Base-by-base conservation (phyloP, 2,888 invertebrate genomes). In the Andrena dorsata region DNA sequence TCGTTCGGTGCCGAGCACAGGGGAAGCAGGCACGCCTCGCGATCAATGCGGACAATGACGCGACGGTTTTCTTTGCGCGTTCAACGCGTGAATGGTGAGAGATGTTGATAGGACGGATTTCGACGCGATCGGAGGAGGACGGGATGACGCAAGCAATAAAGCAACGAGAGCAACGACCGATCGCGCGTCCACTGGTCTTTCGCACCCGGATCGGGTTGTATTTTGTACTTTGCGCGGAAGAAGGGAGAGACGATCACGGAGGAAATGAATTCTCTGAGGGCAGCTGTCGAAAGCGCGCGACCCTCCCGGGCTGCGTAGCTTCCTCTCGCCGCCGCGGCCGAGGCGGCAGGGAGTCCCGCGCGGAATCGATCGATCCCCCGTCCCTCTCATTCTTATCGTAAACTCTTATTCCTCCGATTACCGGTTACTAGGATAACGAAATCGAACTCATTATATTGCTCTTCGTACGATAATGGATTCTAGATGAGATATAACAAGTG, bases 401-500 rank as follows among this genome's bases (percentile, higher is more conserved):
- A 71, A 60, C 53, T 60, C 65, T 87, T 82, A 71, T 84, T 84
- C 82, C 78, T 79, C 79, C 80, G 65, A 87, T 82, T 77, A 78
- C 77, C 82, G 56, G 77, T 80, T 86, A 64, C 82, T 88, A 85
- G 75, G 77, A 81, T 89, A 86, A 85, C 56, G 56, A 88, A 88
- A 87, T 90, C 87, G 86, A 80, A 85, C 86, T 88, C 80, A 85
- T 89, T 78, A 35, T 47, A 85, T 85, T 82, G 77, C 82, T 81
- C 87, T 90, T 90, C 90, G 89, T 91, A 89, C 87, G 85, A 91
- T 56, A 23, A 23, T 91, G 90, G 90, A 90, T 92, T 90, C 89
- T 88, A 92, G 90, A 92, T 84, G 88, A 90, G 87, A 93, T 91
- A 93, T 91, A 93, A 92, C 93, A 94, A 94, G 94, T 94, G 94